Evolutionary conservation across 2,113 vertebrate genomes (phyloP).

Genomic region (Cacatua alba): DNA sequence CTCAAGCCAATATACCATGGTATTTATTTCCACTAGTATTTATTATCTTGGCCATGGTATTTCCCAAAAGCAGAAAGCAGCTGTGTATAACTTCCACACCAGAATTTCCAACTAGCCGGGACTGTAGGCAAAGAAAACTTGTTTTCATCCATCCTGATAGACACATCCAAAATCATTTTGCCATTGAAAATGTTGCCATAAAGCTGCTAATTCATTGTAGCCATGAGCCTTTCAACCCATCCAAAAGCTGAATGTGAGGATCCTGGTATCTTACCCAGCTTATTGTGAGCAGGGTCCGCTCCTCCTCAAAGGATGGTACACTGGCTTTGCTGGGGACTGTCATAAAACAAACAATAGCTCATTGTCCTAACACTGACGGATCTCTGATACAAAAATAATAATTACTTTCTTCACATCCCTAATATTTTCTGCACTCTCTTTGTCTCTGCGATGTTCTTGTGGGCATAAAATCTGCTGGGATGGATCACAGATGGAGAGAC

Average conservation of each 20-base stretch:
- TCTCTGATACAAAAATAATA: background rate
- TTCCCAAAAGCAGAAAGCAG: constrained; percentile 45
- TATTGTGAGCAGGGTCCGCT: background rate
- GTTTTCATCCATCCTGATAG: constrained; percentile 5
- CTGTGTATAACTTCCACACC: background rate
- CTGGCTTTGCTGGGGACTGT: background rate
- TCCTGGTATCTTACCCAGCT: background rate
- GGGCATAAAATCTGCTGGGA: background rate
- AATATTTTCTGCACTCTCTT: background rate
- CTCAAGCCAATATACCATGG: constrained; percentile 1
- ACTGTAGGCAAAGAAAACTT: background rate
- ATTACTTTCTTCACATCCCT: background rate
- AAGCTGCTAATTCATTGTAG: background rate
- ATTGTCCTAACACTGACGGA: background rate
- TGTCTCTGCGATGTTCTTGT: background rate
- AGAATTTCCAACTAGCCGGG: background rate
- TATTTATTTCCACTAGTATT: constrained; percentile 50
- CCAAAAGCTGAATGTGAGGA: background rate
- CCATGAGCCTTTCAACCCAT: background rate
- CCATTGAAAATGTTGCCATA: background rate
- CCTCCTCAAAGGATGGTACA: background rate
- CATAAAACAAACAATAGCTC: background rate
- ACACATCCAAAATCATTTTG: background rate
- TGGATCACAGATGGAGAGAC: background rate
- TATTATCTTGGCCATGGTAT: constrained; percentile 11